Percentiles rank a stretch among this genome's conserved stretches.
phyloP scores from a whole-genome alignment of 2,888 invertebrate genomes.

The Villa cingulata region DNA sequence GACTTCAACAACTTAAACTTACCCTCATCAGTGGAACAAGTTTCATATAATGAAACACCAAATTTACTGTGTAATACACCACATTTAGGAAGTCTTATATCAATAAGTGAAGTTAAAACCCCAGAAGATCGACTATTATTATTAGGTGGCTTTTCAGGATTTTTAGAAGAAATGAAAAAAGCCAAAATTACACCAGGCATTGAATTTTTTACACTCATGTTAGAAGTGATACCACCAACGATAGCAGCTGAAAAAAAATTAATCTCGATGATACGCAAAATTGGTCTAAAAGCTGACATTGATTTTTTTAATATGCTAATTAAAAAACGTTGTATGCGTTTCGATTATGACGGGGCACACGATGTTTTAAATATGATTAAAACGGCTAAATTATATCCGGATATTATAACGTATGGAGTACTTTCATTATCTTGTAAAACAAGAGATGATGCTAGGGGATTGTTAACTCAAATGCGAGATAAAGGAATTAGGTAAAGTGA shows the following conservation, averaged over 20 bases:
- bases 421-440: slow-evolving; percentile 64
- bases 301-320: slow-evolving; percentile 80
- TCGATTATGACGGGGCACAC: slow-evolving; percentile 55
- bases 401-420: slow-evolving; percentile 76
- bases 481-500: slow-evolving; percentile 45
- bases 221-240: slow-evolving; percentile 56
- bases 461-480: slow-evolving; percentile 57
- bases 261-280: slow-evolving; percentile 45
- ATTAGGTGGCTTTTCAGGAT: slow-evolving; percentile 65
- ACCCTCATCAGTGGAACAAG: not conserved
- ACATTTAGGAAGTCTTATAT: slow-evolving; percentile 46
- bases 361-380: slow-evolving; percentile 44
- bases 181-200: slow-evolving; percentile 57
- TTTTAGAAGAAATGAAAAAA: slow-evolving; percentile 58
- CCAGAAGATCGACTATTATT: slow-evolving; percentile 57
- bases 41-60: slow-evolving; percentile 35
- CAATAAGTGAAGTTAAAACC: slow-evolving; percentile 43
- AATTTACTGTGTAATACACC: slow-evolving; percentile 51
- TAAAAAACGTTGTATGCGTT: slow-evolving; percentile 58
- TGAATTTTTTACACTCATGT: slow-evolving; percentile 63
- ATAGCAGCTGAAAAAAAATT: slow-evolving; percentile 54
- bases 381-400: slow-evolving; percentile 44
- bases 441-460: slow-evolving; percentile 45
- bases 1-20: too few relatives aligned
- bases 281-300: slow-evolving; percentile 53